These are phyloP conservation scores for Aptenodytes patagonicus DNA, from an alignment of 2,113 vertebrate species.

Conservation along the genomic window DNA sequence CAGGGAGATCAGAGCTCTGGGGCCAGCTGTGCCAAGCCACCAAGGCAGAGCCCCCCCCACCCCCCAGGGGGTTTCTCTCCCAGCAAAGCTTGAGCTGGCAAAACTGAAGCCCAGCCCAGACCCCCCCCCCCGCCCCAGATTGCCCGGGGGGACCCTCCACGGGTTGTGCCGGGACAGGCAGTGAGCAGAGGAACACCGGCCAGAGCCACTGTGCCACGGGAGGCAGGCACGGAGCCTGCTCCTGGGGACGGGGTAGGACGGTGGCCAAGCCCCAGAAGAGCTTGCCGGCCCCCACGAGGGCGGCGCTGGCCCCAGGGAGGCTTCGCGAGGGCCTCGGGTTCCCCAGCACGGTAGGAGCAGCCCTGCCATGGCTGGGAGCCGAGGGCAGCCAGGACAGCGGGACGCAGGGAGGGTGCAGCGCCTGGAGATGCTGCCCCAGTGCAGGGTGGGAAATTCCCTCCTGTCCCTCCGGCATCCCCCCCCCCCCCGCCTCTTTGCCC, in stretches of 20 bases:
- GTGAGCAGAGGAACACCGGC: rapidly evolving
- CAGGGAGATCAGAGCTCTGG: not conserved
- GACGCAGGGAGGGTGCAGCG: not conserved
- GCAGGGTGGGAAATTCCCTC: constrained; percentile 36
- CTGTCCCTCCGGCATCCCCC: not conserved
- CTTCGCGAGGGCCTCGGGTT: rapidly evolving
- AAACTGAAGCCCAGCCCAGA: not conserved
- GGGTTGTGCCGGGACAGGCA: not conserved
- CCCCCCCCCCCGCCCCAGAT: not conserved
- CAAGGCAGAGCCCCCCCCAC: not conserved
- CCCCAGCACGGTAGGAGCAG: not conserved
- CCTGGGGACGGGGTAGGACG: rapidly evolving
- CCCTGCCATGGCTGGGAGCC: not conserved
- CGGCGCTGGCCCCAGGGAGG: rapidly evolving
- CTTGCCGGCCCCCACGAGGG: not conserved
- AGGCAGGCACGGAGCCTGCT: not conserved
- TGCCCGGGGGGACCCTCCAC: rapidly evolving
- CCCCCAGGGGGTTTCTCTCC: not conserved
- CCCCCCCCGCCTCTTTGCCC: too few species aligned
- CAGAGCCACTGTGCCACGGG: not conserved
- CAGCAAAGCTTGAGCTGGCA: not conserved
- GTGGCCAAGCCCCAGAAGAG: not conserved
- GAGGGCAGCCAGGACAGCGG: not conserved
- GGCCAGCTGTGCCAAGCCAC: not conserved
- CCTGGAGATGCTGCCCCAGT: not conserved